These are phyloP conservation scores for Catocala nupta DNA, from an alignment of 2,888 invertebrate genomes.

Conservation along the genomic window DNA sequence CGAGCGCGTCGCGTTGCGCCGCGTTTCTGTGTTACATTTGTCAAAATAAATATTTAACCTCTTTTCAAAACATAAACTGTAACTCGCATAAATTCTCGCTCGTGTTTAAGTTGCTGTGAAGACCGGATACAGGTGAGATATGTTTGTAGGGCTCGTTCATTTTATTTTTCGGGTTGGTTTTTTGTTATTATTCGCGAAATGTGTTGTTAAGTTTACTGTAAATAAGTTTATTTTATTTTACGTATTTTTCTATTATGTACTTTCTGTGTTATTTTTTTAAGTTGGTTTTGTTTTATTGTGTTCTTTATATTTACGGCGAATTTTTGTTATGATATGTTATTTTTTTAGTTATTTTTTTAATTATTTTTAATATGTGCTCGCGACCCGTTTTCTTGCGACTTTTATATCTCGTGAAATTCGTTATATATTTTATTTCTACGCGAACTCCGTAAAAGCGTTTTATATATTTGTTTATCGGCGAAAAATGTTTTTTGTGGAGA, in stretches of 20 bases:
- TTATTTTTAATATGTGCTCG: too few relatives aligned
- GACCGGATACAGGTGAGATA: constrained; percentile 8
- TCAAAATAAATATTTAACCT: constrained; percentile 22
- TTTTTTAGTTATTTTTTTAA: too few relatives aligned
- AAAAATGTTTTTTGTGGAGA: too few relatives aligned
- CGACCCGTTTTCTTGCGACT: too few relatives aligned
- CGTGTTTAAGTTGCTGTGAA: neutral
- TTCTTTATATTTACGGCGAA: too few relatives aligned
- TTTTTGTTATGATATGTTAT: too few relatives aligned
- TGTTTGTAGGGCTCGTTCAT: neutral
- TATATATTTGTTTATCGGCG: too few relatives aligned
- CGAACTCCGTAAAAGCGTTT: too few relatives aligned
- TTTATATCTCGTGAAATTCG: too few relatives aligned
- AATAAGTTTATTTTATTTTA: neutral
- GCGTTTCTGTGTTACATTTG: constrained; percentile 10
- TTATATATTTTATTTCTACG: too few relatives aligned
- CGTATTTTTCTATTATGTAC: neutral
- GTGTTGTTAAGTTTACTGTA: neutral
- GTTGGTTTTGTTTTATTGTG: neutral
- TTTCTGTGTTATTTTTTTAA: neutral
- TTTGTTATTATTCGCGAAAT: constrained; percentile 11
- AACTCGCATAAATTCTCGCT: constrained; percentile 4
- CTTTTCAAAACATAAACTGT: constrained; percentile 12
- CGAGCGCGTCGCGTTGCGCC: constrained; percentile 7
- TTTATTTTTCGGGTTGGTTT: constrained; percentile 6